A percentile compares a stretch with the other conserved stretches of the same genome.
These are phyloP conservation scores for Auanema freiburgensis DNA, from an alignment of 2,888 invertebrate genomes.

Conservation along the genomic window DNA sequence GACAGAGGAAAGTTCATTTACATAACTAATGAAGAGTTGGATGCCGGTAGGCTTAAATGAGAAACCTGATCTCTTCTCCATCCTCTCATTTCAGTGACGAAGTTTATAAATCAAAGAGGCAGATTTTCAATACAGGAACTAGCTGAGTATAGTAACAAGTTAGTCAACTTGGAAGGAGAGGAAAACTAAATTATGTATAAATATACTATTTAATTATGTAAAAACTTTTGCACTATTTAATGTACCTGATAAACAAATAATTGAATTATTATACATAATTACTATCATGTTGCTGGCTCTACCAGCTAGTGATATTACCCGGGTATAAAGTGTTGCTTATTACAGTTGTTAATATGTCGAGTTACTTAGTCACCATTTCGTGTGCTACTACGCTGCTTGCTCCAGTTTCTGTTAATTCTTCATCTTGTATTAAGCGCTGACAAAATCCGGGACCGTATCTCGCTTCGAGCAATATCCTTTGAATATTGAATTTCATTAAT, in stretches of 20 bases:
- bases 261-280: too few relatives aligned
- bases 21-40: constrained; percentile 85
- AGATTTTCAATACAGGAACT: constrained; percentile 89
- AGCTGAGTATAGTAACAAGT: constrained; percentile 87
- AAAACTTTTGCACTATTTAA: constrained; percentile 1
- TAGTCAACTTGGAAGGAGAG: constrained; percentile 77
- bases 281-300: too few relatives aligned
- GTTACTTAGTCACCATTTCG: constrained; percentile 12
- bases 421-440: constrained; percentile 8
- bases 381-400: constrained; percentile 5
- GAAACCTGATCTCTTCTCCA: neutral
- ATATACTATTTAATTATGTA: neutral
- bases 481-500: constrained; percentile 52
- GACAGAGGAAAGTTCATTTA: constrained; percentile 99
- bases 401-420: constrained; percentile 4
- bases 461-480: constrained; percentile 52
- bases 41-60: constrained; percentile 68
- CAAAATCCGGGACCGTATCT: constrained; percentile 42
- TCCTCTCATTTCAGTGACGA: constrained; percentile 74
- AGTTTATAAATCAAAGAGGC: constrained; percentile 90
- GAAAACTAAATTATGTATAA: neutral
- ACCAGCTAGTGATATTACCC: too few relatives aligned
- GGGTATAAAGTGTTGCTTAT: too few relatives aligned
- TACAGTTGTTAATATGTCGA: too few relatives aligned
- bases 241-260: neutral